Base-by-base conservation (phyloP, 2,113 vertebrate species). In the Tamias sibiricus region DNA sequence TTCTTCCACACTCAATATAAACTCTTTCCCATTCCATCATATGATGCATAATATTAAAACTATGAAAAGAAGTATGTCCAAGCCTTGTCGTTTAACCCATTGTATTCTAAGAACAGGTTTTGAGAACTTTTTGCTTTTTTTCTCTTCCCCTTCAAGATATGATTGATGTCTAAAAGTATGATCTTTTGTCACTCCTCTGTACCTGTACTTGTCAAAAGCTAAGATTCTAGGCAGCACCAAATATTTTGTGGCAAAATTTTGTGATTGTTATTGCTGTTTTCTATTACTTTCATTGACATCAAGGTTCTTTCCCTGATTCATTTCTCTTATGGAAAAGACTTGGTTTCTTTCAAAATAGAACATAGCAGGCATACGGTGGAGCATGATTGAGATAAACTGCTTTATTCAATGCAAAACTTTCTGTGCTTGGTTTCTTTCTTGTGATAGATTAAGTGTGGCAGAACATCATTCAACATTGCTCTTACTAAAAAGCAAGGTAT, bases 131-230 rank as follows among this genome's bases (percentile, higher is more conserved):
- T 81, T 85, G 52, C 42, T 44, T 57, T 54, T 37, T 32, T 71
- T 44, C 20, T 75, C 4, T 91, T 94, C 2, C 17, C 20, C 72
- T 75, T 85, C 44, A 92, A 66, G 28, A 91, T 22, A 20, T 83
- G 66, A 95, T 30, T 37, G 47, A 54, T 72, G 76, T 32, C 91
- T 72, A 40, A 35, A 59, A 12, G 10, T 35, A 10, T 84, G 86
- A 37, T 47, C 57, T 86, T 90, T 90, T 95, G 68, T 95, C 91
- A 80, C 3, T 69, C 79, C 4, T 93, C 62, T 37, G 28, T 95
- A 40, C 13, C 52, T 26, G 37, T 91, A 90, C 57, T 84, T 37
- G 42, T 72, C 40, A 47, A 35, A 40, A 24, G 28, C 42, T 79
- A 66, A 37, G 19, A 81, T 89, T 80, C 16, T 49, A 90, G 24